Evolutionary conservation across 2,113 vertebrate genomes (phyloP).

Genomic region (Paralichthys olivaceus): DNA sequence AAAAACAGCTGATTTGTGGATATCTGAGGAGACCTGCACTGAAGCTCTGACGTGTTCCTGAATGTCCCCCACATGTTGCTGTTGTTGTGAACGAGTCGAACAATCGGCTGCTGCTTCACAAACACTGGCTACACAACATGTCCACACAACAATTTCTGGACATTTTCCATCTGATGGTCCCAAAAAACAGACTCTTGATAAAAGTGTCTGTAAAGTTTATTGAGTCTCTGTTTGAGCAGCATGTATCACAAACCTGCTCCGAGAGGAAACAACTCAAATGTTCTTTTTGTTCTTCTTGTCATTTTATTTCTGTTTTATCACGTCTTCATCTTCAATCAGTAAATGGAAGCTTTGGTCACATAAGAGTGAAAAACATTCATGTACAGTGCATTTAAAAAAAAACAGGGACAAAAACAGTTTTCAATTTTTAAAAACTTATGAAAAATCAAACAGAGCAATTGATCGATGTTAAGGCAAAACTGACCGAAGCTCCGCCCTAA

Average conservation of each 20-base stretch:
- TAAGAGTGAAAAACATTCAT: slow-evolving; percentile 72
- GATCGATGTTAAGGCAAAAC: slow-evolving; percentile 93
- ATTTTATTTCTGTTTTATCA: slow-evolving; percentile 31
- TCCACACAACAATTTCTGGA: too few species aligned
- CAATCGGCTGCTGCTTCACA: too few species aligned
- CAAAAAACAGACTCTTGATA: background rate
- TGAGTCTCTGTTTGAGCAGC: background rate
- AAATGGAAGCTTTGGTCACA: slow-evolving; percentile 77
- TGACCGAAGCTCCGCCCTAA: slow-evolving; percentile 76
- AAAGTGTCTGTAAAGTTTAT: background rate
- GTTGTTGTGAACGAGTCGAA: too few species aligned
- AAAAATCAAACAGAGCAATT: slow-evolving; percentile 81
- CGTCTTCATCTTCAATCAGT: slow-evolving; percentile 47
- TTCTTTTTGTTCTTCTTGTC: slow-evolving; percentile 7
- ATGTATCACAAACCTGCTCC: background rate
- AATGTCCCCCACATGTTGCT: too few species aligned
- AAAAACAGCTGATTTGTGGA: too few species aligned
- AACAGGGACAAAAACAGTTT: slow-evolving; percentile 66
- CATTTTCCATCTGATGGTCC: too few species aligned
- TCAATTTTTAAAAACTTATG: slow-evolving; percentile 75
- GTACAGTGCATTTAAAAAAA: slow-evolving; percentile 68
- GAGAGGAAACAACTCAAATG: background rate
- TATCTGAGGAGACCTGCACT: too few species aligned
- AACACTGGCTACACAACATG: too few species aligned
- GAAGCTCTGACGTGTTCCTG: too few species aligned